Base-by-base conservation (phyloP, 2,113 vertebrate genomes). In the Catharus bicknelli region DNA sequence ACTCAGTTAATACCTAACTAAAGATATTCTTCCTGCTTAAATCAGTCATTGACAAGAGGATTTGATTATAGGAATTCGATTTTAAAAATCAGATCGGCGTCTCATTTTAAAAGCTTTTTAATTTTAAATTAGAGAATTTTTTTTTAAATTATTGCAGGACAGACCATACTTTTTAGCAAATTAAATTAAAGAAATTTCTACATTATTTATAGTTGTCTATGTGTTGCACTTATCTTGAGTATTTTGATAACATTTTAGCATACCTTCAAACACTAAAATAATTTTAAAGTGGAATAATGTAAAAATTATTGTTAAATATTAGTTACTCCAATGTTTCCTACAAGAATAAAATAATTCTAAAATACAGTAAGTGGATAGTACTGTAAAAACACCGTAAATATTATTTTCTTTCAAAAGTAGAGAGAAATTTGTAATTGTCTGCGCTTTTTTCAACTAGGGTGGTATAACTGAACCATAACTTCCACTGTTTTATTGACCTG, bases 21-120 rank as follows among this genome's bases (percentile, higher is more conserved):
- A 75, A 92, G 25, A 62, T 89, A 86, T 54, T 89, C 32, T 81
- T 13, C 20, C 32, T 89, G 17, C 15, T 50, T 83, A 50, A 76
- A 62, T 77, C 47, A 3, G 47, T 21, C 30, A 61, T 57, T 88
- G 54, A 73, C 38, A 82, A 72, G 32, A 85, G 2, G 10, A 72
- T 64, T 86, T 86, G 32, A 77, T 59, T 51, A 50, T 45, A 62
- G 45, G 15, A 82, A 70, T 47, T 70, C 0, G 40, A 76, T 86
- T 54, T 26, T 2, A 36, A 38, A 64, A 7, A 40, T 42, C 26
- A 79, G n/a, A 47, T 47, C 75, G 4, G 1, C 38, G 1, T 47
- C 9, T 63, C 16, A 36, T 47, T 63, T 59, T 30, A 55, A 75
- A 72, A 55, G 10, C 1, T 63, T 75, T 85, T 40, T 2, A 29